Base-by-base conservation (phyloP, 2,888 invertebrate genomes). In the Ganaspis brasiliensis region DNA sequence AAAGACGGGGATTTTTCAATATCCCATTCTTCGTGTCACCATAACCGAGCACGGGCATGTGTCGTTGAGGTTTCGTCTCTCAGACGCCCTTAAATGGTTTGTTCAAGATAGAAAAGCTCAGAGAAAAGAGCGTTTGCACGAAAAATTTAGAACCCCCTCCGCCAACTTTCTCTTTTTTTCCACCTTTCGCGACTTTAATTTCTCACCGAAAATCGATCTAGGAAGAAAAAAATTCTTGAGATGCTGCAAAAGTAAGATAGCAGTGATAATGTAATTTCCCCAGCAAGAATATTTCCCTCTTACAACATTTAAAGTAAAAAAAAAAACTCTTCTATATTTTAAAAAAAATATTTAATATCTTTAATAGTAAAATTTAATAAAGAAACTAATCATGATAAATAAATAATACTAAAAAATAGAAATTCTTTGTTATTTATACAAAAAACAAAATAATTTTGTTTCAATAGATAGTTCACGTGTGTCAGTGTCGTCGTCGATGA, bases 1-100 rank as follows among this genome's bases (percentile, higher is more conserved):
- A 83, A 84, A 85, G 83, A 49, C 82, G 76, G 83, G 80, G 85
- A 87, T 86, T 87, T 87, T 87, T 87, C 87, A 87, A 87, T 87
- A 87, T 87, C 81, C 86, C 79, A 86, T 87, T 87, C 87, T 85
- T 84, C 78, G 72, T 71, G 21, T 75, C 74, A 74, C 78, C 76
- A 49, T 82, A 76, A 81, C 81, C 76, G 76, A 76, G 78, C 75
- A 74, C 61, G 80, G 77, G 49, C 79, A 70, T 73, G 75, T 74
- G 76, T 73, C 72, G 72, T 77, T 78, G 67, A 71, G 74, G 79
- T 73, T 45, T 71, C 80, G 75, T 79, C 76, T 63, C 59, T 19
- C 61, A 19, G 72, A 76, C 75, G 74, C 57, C 59, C 57, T 35
- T 59, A 73, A 74, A 75, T 74, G 71, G 77, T 79, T 76, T 73